Evolutionary conservation across 2,888 invertebrate genomes (phyloP).

Genomic region (Oscheius onirici): DNA sequence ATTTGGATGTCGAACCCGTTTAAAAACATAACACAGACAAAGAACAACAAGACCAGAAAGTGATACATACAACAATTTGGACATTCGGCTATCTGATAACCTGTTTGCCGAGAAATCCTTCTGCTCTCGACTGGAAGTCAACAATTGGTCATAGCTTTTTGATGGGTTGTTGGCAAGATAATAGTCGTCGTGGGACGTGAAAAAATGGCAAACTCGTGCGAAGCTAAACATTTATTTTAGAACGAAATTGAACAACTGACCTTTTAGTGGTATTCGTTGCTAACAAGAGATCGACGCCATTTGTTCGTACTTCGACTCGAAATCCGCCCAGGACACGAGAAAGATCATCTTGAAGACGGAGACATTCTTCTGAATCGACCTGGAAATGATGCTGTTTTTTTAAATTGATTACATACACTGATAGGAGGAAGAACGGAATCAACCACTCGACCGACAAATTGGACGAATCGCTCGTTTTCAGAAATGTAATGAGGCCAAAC

Average conservation of each 20-base stretch:
- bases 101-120: neutral
- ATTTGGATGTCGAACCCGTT: too few relatives aligned
- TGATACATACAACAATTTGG: too few relatives aligned
- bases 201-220: slow-evolving; percentile 26
- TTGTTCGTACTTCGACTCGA: slow-evolving; percentile 34
- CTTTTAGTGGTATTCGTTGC: slow-evolving; percentile 40
- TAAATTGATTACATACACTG: neutral
- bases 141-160: slow-evolving; percentile 9
- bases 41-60: too few relatives aligned
- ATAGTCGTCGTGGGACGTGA: slow-evolving; percentile 18
- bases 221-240: slow-evolving; percentile 1
- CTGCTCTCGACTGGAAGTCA: slow-evolving; percentile 4
- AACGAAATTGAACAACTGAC: slow-evolving; percentile 12
- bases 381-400: neutral
- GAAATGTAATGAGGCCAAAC: neutral
- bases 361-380: slow-evolving; percentile 21
- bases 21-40: too few relatives aligned
- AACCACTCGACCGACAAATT: neutral
- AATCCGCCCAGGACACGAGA: slow-evolving; percentile 34
- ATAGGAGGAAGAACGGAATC: neutral
- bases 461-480: neutral
- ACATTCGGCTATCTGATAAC: too few relatives aligned
- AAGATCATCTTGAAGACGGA: slow-evolving; percentile 31
- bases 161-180: neutral
- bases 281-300: slow-evolving; percentile 9